Evolutionary conservation across 2,888 invertebrate genomes (phyloP).

Genomic region (Mesorhabditis sp.): DNA sequence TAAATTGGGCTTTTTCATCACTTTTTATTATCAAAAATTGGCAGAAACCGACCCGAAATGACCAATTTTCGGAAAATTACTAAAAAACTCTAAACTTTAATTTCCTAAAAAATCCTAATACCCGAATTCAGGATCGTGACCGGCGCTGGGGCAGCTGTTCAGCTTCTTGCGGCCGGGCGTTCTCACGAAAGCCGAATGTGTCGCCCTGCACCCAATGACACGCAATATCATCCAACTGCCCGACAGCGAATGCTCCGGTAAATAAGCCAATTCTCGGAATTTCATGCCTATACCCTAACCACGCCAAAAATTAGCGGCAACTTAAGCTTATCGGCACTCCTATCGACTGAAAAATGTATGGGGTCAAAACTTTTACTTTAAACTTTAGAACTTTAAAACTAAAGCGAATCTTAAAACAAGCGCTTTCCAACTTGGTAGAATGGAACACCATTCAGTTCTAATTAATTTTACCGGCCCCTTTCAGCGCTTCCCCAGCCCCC

Average conservation of each 20-base stretch:
- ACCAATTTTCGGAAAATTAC: neutral
- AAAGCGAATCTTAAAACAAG: slow-evolving; percentile 9
- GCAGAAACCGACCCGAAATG: no score
- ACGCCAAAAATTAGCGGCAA: no score
- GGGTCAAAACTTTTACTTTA: no score
- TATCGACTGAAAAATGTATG: neutral
- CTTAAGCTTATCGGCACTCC: no score
- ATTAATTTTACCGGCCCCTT: slow-evolving; percentile 11
- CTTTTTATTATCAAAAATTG: no score
- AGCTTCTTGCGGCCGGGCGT: slow-evolving; percentile 46
- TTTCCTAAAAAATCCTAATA: neutral
- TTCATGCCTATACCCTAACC: no score
- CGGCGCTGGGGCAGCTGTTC: slow-evolving; percentile 40
- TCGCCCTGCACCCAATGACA: slow-evolving; percentile 50
- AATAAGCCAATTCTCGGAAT: neutral
- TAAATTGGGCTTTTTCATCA: no score
- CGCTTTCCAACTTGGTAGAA: neutral
- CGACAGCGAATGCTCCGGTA: slow-evolving; percentile 54
- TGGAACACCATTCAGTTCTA: neutral
- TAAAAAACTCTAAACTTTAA: neutral
- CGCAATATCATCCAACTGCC: slow-evolving; percentile 49
- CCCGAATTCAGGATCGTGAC: slow-evolving; percentile 25
- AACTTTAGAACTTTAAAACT: neutral
- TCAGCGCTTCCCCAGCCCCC: slow-evolving; percentile 46
- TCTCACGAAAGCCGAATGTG: slow-evolving; percentile 38